These are phyloP conservation scores for Lampris incognitus DNA, from an alignment of 2,113 vertebrate species.

Conservation along the genomic window DNA sequence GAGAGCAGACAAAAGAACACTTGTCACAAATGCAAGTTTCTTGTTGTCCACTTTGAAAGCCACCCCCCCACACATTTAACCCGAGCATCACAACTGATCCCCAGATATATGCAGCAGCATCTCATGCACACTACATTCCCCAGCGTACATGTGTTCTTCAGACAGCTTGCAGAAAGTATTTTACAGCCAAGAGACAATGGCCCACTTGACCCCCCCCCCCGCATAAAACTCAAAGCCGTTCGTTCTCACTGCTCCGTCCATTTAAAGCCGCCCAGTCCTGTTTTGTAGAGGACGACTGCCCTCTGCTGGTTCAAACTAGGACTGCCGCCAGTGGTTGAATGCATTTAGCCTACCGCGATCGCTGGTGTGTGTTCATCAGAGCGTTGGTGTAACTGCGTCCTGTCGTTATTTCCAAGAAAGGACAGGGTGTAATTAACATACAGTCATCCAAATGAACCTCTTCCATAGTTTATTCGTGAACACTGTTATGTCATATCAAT, in stretches of 20 bases:
- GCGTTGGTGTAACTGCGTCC: constrained; percentile 56
- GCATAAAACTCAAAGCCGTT: constrained; percentile 31
- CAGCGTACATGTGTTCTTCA: constrained; percentile 4
- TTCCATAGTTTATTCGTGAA: no score
- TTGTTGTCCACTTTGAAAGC: neutral
- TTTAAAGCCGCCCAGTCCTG: neutral
- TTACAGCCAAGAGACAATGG: constrained; percentile 6
- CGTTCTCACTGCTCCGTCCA: neutral
- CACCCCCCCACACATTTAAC: neutral
- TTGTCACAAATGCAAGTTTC: neutral
- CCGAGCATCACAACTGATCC: neutral
- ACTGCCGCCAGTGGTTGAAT: neutral
- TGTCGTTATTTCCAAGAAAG: constrained; percentile 59
- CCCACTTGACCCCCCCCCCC: constrained; percentile 47
- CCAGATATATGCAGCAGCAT: constrained; percentile 3
- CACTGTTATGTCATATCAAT: no score
- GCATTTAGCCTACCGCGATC: constrained; percentile 3
- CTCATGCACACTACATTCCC: no score
- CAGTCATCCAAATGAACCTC: neutral
- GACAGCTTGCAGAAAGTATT: constrained; percentile 14
- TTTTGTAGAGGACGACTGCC: constrained; percentile 53
- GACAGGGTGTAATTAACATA: constrained; percentile 33
- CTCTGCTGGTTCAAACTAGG: constrained; percentile 44
- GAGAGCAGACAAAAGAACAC: neutral
- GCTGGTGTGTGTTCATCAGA: constrained; percentile 38